Base-by-base conservation (phyloP, 2,888 invertebrate genomes). In the Sericinus montela region DNA sequence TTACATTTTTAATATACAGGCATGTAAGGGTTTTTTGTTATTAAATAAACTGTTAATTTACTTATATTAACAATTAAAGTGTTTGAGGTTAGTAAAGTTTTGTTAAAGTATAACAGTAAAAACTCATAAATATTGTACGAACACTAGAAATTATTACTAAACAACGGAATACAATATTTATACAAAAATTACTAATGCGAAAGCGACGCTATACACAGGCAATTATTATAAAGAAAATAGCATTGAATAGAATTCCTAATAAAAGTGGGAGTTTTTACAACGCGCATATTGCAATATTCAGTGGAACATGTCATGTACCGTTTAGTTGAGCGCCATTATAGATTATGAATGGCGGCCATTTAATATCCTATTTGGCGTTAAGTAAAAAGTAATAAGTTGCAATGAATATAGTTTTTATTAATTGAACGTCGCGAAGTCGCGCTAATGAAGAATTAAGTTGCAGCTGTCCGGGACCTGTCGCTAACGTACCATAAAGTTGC, bases 391-490 rank as follows among this genome's bases (percentile, higher is more conserved):
- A 35, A 45, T 47, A 42, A 36, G 42, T 45, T 41, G 41, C 39
- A 41, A 36, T 36, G 40, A 39, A n/a, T 25, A 32, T 35, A 28
- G 35, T 30, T 41, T 45, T 39, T 45, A 32, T 41, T 41, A 40
- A 36, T 50, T 41, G 25, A 46, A 44, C 32, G 35, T 37, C 30
- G 16, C 39, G 35, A 37, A 28, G 49, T 32, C 15, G 44, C 10
- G 34, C 38, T 51, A 42, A 57, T 54, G 53, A 58, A 52, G 52
- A 52, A 55, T 55, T 53, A 52, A 57, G 49, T 46, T 44, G 53
- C 59, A 58, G 56, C 55, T 57, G 57, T n/a, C 45, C 48, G 51
- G 47, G 50, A 39, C 11, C 29, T 30, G 38, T 25, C 14, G 38
- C 38, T 15, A 19, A 13, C 38, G 19, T 32, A 16, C 13, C 30